Percentiles rank a stretch among this genome's conserved stretches.
These are phyloP conservation scores for Apostichopus californicus DNA, from an alignment of 35 echinoderm and acorn worm genomes.

Conservation along the genomic window DNA sequence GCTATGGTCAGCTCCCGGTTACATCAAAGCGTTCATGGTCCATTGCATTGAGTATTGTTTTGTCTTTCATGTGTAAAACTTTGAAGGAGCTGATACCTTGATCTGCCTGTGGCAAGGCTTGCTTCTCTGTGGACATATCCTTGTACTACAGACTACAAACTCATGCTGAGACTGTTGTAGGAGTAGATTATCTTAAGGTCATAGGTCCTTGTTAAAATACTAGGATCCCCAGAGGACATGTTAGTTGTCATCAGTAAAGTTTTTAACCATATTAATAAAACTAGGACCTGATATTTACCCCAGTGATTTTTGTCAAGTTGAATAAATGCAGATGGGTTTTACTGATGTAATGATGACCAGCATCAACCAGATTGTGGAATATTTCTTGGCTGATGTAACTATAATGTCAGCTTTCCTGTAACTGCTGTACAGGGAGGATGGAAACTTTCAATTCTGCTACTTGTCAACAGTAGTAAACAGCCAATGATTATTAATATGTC, in stretches of 20 bases:
- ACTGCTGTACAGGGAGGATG: not conserved
- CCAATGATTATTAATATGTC: no score
- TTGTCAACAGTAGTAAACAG: no score
- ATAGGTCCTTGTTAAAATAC: conserved; percentile 50
- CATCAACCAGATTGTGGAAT: not conserved
- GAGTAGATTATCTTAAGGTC: conserved; percentile 11
- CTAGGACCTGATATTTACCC: conserved; percentile 43
- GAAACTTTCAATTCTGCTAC: no score
- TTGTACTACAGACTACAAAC: conserved; percentile 1
- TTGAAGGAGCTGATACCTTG: not conserved
- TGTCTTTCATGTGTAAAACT: conserved; percentile 2
- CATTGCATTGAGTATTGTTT: conserved; percentile 3
- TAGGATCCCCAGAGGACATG: conserved; percentile 17
- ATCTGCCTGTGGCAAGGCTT: conserved; percentile 4
- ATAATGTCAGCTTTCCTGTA: not conserved
- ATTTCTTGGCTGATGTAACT: not conserved
- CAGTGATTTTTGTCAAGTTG: conserved; percentile 31
- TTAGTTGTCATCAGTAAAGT: conserved; percentile 37
- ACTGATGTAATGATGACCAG: not conserved
- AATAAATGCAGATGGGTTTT: conserved; percentile 34
- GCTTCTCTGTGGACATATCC: not conserved
- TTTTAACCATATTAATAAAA: conserved; percentile 17
- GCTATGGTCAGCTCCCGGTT: conserved; percentile 18
- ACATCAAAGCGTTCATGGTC: conserved; percentile 44
- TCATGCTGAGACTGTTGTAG: conserved; percentile 31